Conservation (phyloP, 1,140 invertebrate species). For the Archivesica marissinica region DNA sequence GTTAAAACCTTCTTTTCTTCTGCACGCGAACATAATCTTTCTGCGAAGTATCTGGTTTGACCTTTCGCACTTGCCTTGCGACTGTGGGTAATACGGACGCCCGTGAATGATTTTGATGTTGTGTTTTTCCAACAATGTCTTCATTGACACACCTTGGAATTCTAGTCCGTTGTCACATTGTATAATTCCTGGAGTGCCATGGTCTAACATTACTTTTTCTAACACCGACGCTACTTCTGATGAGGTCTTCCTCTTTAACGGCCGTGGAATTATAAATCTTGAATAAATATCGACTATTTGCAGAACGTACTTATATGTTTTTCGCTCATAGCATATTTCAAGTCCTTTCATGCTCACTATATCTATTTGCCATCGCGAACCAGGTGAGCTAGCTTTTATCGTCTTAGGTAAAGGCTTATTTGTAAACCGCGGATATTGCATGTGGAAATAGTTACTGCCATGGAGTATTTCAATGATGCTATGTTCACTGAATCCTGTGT, state of each 20-base stretch:
- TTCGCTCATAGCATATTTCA: not conserved
- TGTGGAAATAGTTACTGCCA: conserved; percentile 9
- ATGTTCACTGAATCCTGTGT: not conserved
- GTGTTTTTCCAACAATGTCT: not conserved
- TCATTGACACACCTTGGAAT: conserved; percentile 17
- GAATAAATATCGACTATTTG: conserved; percentile 52
- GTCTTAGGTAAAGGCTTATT: conserved; percentile 18
- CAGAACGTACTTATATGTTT: conserved; percentile 13
- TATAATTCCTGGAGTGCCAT: conserved; percentile 35
- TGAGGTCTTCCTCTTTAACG: not conserved
- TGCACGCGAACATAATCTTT: not conserved
- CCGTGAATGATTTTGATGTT: conserved; percentile 25
- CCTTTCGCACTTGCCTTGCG: conserved; percentile 55
- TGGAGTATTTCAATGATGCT: not conserved
- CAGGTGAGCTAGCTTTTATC: not conserved
- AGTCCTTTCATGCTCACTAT: conserved; percentile 28
- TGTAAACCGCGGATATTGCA: conserved; percentile 2
- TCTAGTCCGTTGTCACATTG: conserved; percentile 42
- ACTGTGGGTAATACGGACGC: conserved; percentile 34
- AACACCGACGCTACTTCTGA: not conserved
- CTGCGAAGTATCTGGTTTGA: not conserved
- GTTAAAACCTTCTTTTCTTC: conserved; percentile 9
- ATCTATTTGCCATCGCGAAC: conserved; percentile 30
- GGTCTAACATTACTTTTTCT: not conserved
- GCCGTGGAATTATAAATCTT: conserved; percentile 30